A percentile compares a stretch with the other conserved stretches of the same genome.
These are phyloP conservation scores for Antennarius striatus DNA, from an alignment of 2,113 vertebrate genomes.

Conservation along the genomic window DNA sequence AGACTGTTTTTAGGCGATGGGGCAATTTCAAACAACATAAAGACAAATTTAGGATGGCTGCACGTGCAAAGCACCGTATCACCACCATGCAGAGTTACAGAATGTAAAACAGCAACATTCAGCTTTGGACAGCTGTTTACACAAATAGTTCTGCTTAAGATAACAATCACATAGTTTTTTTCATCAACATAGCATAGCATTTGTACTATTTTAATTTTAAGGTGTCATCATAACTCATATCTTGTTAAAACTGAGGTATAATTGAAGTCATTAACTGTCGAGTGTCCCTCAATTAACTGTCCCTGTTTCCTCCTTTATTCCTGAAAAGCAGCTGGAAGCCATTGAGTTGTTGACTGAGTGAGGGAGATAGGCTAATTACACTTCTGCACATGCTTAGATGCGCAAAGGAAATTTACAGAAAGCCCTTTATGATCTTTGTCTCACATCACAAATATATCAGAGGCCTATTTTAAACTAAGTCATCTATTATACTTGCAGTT, in stretches of 20 bases:
- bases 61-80: slow-evolving; percentile 38
- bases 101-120: too few relatives aligned
- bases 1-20: slow-evolving; percentile 27
- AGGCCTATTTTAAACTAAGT: slow-evolving; percentile 1
- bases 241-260: not conserved
- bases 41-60: slow-evolving; percentile 37
- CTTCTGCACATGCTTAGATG: slow-evolving; percentile 6
- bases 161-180: not conserved
- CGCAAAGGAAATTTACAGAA: not conserved
- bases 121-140: too few relatives aligned
- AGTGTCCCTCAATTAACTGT: slow-evolving; percentile 21
- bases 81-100: slow-evolving; percentile 11
- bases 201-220: not conserved
- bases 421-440: not conserved
- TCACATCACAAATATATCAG: not conserved
- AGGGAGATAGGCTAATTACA: slow-evolving; percentile 34
- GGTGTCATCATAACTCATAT: slow-evolving; percentile 4
- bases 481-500: not conserved
- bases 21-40: slow-evolving; percentile 31
- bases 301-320: slow-evolving; percentile 37
- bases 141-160: not conserved
- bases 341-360: slow-evolving; percentile 28
- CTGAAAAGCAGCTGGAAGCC: slow-evolving; percentile 34
- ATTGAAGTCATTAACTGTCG: slow-evolving; percentile 21
- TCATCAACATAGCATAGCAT: not conserved